phyloP scores from a whole-genome alignment of 2,888 invertebrate genomes.

The Dioctria linearis region DNA sequence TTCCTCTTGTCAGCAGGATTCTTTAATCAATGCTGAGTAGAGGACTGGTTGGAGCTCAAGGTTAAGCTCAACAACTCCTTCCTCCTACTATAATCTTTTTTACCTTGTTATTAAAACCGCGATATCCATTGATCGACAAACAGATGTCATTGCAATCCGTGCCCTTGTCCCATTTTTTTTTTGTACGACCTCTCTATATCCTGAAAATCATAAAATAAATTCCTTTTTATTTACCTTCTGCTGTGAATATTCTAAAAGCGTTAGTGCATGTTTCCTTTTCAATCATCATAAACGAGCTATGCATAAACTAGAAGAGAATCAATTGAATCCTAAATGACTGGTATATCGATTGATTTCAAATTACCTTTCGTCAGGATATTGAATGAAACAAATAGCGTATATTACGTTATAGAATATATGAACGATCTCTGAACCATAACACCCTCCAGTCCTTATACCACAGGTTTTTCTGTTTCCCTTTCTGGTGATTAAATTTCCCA shows the following conservation, averaged over 20 bases:
- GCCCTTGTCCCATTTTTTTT: too few species aligned
- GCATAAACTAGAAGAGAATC: not conserved
- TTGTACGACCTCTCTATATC: too few species aligned
- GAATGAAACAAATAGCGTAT: not conserved
- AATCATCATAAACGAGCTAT: not conserved
- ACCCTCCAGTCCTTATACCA: not conserved
- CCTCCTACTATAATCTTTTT: too few species aligned
- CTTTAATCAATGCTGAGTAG: too few species aligned
- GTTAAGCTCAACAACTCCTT: too few species aligned
- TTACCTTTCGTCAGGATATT: conserved; percentile 3
- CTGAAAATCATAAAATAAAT: too few species aligned
- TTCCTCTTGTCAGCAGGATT: too few species aligned
- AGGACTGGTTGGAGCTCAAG: too few species aligned
- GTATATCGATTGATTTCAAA: conserved; percentile 2
- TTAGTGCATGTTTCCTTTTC: not conserved
- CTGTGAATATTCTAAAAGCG: not conserved
- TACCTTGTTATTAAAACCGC: too few species aligned
- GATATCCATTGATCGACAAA: too few species aligned
- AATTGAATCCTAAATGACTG: not conserved
- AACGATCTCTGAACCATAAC: conserved; percentile 3
- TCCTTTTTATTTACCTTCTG: too few species aligned
- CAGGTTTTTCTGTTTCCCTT: conserved; percentile 6
- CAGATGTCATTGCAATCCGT: too few species aligned
- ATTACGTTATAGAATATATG: not conserved
- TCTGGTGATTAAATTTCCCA: conserved; percentile 32